Evolutionary conservation across 2,113 vertebrate genomes (phyloP), one percentile per base, ranked within the genome.

Genomic region (Sarotherodon lohbergeri): DNA sequence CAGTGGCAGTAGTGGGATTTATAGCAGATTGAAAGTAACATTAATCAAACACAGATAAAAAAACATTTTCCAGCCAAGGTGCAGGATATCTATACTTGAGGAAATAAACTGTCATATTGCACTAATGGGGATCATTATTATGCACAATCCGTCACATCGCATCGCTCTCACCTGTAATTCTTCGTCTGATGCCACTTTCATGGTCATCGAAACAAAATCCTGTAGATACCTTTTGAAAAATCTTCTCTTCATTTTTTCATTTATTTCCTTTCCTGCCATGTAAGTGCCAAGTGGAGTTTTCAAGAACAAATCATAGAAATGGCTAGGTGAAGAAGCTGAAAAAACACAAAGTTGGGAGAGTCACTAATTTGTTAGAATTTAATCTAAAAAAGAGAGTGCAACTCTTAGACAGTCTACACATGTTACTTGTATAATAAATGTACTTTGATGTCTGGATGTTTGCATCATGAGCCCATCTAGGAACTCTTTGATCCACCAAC

Each of bases 401-500:
- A 43, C 29, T 80, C 4, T 8, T 73, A 3, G 5, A 14, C 2
- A 71, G 7, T 88, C 12, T 29, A 48, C 6, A 41, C 1, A 68
- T 10, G 14, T 73, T 24, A 50, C 4, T 34, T 41, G 52, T 68
- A 48, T 0, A 36, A 4, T 43, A 29, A 19, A 88, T 24, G 85
- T 91, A 91, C 90, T 73, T 80, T 89, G 17, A 80, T 87, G 82
- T 87, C 36, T 87, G 52, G 50, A 82, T 50, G 71, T 76, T 55
- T 91, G 85, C 36, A 87, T 89, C 80, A 87, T 22, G 52, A 89
- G 71, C 43, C 54, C 85, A 80, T 91, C 90, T 83, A 89, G 79
- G 88, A 87, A 91, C 43, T 91, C 90, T 85, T 89, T 91, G 82
- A 91, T 91, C 82, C 88, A 87, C 88, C 90, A 91, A 19, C 90